Evolutionary conservation across 2,113 vertebrate genomes (phyloP).

Genomic region (Tringa solitaria): DNA sequence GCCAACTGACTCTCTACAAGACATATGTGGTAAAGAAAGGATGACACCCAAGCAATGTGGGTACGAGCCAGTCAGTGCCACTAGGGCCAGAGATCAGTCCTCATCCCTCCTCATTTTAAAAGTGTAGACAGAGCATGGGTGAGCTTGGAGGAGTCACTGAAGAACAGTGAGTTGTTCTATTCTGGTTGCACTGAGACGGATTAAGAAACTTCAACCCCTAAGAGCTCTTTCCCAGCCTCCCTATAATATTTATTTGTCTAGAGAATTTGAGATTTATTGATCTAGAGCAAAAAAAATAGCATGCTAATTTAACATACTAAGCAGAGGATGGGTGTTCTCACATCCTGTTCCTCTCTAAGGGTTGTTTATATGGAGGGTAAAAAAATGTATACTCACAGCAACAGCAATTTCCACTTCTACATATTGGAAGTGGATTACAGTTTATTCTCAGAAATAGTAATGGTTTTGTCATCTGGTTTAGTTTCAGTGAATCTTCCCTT

Average conservation of each 20-base stretch:
- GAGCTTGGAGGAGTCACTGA: neutral
- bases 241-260: neutral
- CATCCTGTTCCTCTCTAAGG: neutral
- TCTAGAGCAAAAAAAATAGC: neutral
- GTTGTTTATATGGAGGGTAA: neutral
- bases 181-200: neutral
- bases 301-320: neutral
- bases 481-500: slow-evolving; percentile 2
- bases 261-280: slow-evolving; percentile 22
- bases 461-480: slow-evolving; percentile 11
- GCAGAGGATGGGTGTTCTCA: slow-evolving; percentile 2
- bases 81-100: neutral
- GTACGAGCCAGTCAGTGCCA: neutral
- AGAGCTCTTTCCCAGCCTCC: neutral
- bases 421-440: neutral
- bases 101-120: neutral
- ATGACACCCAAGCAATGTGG: neutral
- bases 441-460: slow-evolving; percentile 29
- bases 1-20: neutral
- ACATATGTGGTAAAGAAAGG: neutral
- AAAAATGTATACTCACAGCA: slow-evolving; percentile 3
- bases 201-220: neutral
- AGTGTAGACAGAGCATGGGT: neutral
- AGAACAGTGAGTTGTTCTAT: neutral
- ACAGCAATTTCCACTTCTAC: neutral